phyloP scores from a whole-genome alignment of 2,888 invertebrate genomes.

The Eilema depressum region DNA sequence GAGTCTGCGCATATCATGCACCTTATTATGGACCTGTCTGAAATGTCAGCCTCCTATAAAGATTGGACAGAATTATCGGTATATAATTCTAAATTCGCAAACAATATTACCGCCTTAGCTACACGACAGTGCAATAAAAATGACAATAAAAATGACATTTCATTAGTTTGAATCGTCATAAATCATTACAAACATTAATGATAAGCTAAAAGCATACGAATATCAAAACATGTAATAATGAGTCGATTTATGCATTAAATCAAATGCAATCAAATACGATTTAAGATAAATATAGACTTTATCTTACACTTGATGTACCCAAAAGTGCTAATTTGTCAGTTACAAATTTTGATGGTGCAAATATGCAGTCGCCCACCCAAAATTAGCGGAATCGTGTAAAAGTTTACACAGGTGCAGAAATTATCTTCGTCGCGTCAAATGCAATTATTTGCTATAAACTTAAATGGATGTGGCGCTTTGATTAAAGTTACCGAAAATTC shows the following conservation, averaged over 20 bases:
- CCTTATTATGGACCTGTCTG: slow-evolving; percentile 46
- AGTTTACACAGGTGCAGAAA: slow-evolving; percentile 77
- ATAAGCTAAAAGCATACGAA: slow-evolving; percentile 62
- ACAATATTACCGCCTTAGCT: slow-evolving; percentile 40
- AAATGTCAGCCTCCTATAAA: slow-evolving; percentile 49
- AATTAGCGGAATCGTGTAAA: slow-evolving; percentile 60
- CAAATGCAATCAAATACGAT: slow-evolving; percentile 52
- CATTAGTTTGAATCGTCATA: slow-evolving; percentile 52
- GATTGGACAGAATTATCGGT: slow-evolving; percentile 28
- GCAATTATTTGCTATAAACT: slow-evolving; percentile 69
- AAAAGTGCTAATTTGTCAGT: slow-evolving; percentile 79
- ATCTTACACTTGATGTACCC: slow-evolving; percentile 66
- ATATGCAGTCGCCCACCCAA: slow-evolving; percentile 79
- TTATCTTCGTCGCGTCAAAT: slow-evolving; percentile 59
- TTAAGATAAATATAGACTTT: slow-evolving; percentile 64
- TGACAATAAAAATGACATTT: slow-evolving; percentile 61
- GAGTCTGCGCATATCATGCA: slow-evolving; percentile 48
- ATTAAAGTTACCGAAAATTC: slow-evolving; percentile 34
- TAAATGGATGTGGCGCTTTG: slow-evolving; percentile 49
- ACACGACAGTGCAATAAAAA: slow-evolving; percentile 61
- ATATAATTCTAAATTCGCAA: slow-evolving; percentile 47
- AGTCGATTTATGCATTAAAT: slow-evolving; percentile 50
- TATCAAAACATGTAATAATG: slow-evolving; percentile 54
- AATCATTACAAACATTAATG: slow-evolving; percentile 58
- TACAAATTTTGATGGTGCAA: slow-evolving; percentile 64